These are phyloP conservation scores for Eudasyphora cyanicolor DNA, from an alignment of 2,888 invertebrate genomes.

Conservation along the genomic window DNA sequence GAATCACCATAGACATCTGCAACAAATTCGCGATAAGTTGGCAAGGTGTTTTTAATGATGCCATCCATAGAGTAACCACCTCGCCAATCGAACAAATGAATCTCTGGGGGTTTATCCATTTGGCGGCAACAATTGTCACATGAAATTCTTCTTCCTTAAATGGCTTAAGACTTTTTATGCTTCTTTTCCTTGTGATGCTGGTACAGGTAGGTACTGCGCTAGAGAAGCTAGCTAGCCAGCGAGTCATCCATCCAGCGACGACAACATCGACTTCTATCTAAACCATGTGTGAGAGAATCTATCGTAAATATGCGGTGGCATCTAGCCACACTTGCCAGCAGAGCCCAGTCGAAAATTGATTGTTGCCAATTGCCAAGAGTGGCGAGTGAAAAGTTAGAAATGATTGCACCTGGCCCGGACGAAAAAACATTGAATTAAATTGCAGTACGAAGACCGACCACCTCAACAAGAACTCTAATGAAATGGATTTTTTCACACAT, in stretches of 20 bases:
- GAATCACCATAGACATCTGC: neutral
- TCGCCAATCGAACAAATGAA: slow-evolving; percentile 3
- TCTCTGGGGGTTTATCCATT: slow-evolving; percentile 41
- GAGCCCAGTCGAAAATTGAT: slow-evolving; percentile 52
- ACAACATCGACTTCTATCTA: no score
- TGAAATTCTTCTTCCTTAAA: slow-evolving; percentile 60
- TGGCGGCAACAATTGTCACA: slow-evolving; percentile 30
- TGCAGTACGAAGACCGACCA: neutral
- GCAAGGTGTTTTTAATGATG: slow-evolving; percentile 45
- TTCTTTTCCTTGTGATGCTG: slow-evolving; percentile 1
- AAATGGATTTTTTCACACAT: slow-evolving; percentile 62
- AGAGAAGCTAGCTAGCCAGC: neutral
- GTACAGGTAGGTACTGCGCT: no score
- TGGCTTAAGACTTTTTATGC: no score
- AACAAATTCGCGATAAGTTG: neutral
- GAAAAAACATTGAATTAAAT: neutral
- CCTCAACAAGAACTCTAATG: slow-evolving; percentile 48
- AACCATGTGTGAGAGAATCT: slow-evolving; percentile 23
- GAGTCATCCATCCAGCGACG: no score
- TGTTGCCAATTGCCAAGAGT: neutral
- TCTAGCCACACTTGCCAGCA: neutral
- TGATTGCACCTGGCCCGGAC: slow-evolving; percentile 54
- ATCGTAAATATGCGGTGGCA: neutral
- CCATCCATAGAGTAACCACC: neutral
- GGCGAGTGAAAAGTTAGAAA: slow-evolving; percentile 37